phyloP scores from a whole-genome alignment of 2,113 vertebrate genomes.

The Saccopteryx leptura region DNA sequence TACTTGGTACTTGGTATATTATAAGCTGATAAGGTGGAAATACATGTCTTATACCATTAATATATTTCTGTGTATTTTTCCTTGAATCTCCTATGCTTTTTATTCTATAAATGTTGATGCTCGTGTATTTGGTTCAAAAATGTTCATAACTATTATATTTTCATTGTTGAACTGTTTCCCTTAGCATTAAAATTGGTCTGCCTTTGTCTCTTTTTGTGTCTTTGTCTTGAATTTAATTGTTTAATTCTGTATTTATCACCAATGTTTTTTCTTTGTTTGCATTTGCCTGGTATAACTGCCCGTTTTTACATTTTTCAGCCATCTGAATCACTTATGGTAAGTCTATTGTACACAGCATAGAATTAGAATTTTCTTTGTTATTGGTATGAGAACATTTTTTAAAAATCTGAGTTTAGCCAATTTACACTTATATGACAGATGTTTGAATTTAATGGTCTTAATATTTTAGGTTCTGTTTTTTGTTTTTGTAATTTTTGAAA shows the following conservation, averaged over 20 bases:
- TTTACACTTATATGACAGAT: constrained; percentile 11
- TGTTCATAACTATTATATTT: constrained; percentile 7
- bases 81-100: not conserved
- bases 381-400: not conserved
- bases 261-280: not conserved
- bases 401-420: not conserved
- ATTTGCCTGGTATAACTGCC: not conserved
- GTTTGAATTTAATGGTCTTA: constrained; percentile 16
- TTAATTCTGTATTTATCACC: not conserved
- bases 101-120: not conserved
- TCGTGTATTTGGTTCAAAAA: not conserved
- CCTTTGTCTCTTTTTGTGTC: not conserved
- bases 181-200: constrained; percentile 26
- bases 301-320: not conserved
- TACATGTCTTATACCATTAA: not conserved
- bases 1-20: not conserved
- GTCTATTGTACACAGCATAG: not conserved
- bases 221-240: constrained; percentile 52
- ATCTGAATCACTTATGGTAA: not conserved
- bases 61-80: constrained; percentile 10
- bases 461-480: constrained; percentile 40
- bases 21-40: not conserved
- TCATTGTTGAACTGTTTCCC: not conserved
- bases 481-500: constrained; percentile 32
- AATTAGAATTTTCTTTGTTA: not conserved